Evolutionary conservation across 2,888 invertebrate genomes (phyloP).

Genomic region (Elmis aenea): DNA sequence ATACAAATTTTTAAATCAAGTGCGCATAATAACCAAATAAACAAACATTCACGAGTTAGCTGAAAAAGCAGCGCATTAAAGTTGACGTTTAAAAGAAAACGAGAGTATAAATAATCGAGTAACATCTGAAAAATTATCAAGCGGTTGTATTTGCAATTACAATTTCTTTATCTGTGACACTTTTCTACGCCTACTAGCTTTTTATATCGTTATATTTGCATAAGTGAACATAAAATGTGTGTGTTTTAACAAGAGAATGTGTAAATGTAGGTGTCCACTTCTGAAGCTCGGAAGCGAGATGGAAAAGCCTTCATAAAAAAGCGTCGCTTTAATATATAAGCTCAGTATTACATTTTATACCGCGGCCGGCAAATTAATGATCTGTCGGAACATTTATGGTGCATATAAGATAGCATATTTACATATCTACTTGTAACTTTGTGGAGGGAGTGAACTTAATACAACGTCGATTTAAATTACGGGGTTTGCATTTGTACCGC

Average conservation of each 20-base stretch:
- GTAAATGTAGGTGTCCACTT: slow-evolving; percentile 21
- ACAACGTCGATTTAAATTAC: too few relatives aligned
- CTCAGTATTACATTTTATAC: slow-evolving; percentile 1
- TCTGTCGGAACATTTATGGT: slow-evolving; percentile 21
- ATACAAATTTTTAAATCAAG: too few relatives aligned
- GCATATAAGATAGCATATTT: slow-evolving; percentile 22
- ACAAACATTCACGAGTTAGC: too few relatives aligned
- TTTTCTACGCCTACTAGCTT: slow-evolving; percentile 21
- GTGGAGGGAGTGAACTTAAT: slow-evolving; percentile 16
- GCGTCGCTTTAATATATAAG: neutral
- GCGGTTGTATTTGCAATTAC: slow-evolving; percentile 22
- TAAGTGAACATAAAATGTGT: slow-evolving; percentile 24
- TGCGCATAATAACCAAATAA: too few relatives aligned
- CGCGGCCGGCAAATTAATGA: slow-evolving; percentile 17
- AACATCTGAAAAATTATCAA: slow-evolving; percentile 13
- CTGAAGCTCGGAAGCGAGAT: slow-evolving; percentile 6
- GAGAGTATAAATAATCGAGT: neutral
- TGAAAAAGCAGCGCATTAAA: neutral
- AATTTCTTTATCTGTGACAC: slow-evolving; percentile 21
- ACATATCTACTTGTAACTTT: slow-evolving; percentile 16
- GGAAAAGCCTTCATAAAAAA: slow-evolving; percentile 7
- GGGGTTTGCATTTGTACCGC: too few relatives aligned
- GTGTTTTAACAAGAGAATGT: slow-evolving; percentile 22
- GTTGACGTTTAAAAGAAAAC: neutral
- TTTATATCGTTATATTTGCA: slow-evolving; percentile 18